Percentiles rank a stretch among this genome's conserved stretches.
Conservation (phyloP, 2,888 invertebrate genomes). For the Liodrosophila aerea region DNA sequence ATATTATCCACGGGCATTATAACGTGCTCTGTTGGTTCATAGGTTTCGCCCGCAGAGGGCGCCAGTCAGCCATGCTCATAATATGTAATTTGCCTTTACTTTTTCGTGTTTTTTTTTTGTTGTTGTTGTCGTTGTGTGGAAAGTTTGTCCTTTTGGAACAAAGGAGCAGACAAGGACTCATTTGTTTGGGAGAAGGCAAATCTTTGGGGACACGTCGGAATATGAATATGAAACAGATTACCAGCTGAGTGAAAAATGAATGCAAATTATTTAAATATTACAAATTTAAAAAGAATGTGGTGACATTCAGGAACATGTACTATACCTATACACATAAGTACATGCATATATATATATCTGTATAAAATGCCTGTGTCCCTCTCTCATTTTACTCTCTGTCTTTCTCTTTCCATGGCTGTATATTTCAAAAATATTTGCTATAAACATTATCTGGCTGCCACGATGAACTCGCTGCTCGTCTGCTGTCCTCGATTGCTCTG, state of each 20-base stretch:
- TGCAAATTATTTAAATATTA: slow-evolving; percentile 62
- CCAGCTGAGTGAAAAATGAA: slow-evolving; percentile 51
- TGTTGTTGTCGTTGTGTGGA: slow-evolving; percentile 37
- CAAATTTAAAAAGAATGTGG: slow-evolving; percentile 31
- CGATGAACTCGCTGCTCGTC: slow-evolving; percentile 45
- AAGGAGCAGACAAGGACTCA: slow-evolving; percentile 48
- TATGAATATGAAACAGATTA: slow-evolving; percentile 50
- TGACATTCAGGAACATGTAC: slow-evolving; percentile 24
- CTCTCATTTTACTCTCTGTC: background rate
- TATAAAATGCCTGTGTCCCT: too few relatives aligned
- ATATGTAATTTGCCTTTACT: slow-evolving; percentile 30
- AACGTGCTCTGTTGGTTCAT: slow-evolving; percentile 67
- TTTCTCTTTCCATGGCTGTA: slow-evolving; percentile 34
- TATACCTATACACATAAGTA: too few relatives aligned
- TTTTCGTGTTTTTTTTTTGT: slow-evolving; percentile 23
- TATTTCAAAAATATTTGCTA: slow-evolving; percentile 34
- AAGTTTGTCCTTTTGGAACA: slow-evolving; percentile 68
- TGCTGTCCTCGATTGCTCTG: slow-evolving; percentile 50
- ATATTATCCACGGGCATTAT: slow-evolving; percentile 53
- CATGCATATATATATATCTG: too few relatives aligned
- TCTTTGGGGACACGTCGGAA: slow-evolving; percentile 45
- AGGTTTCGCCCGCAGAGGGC: slow-evolving; percentile 67
- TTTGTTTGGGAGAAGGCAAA: slow-evolving; percentile 23
- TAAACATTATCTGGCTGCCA: slow-evolving; percentile 65
- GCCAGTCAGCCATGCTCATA: slow-evolving; percentile 46